phyloP scores from a whole-genome alignment of 1,140 invertebrate species.

The Ganaspis sp. region DNA sequence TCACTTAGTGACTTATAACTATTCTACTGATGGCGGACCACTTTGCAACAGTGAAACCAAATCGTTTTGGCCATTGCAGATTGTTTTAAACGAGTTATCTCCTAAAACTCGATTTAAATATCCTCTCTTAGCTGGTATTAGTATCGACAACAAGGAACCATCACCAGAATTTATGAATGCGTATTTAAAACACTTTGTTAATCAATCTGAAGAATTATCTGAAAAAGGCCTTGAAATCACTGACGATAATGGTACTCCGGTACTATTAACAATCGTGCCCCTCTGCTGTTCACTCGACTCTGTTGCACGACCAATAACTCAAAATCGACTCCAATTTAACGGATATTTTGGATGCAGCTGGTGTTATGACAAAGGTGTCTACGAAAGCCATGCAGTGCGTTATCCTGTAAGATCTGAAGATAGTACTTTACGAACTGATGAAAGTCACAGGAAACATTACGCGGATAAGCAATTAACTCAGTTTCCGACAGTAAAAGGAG shows the following conservation, averaged over 20 bases:
- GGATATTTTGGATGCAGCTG: conserved; percentile 52
- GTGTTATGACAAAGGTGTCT: conserved; percentile 48
- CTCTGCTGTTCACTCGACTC: conserved; percentile 50
- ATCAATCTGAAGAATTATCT: conserved; percentile 42
- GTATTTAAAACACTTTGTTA: conserved; percentile 47
- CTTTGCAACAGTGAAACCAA: conserved; percentile 38
- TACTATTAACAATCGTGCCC: conserved; percentile 41
- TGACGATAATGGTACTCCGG: conserved; percentile 34
- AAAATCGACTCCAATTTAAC: conserved; percentile 54
- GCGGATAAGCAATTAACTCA: conserved; percentile 20
- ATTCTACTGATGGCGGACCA: conserved; percentile 49
- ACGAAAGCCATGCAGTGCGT: conserved; percentile 31
- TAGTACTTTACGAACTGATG: conserved; percentile 1
- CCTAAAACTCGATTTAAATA: conserved; percentile 41
- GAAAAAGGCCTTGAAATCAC: conserved; percentile 44
- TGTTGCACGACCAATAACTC: conserved; percentile 49
- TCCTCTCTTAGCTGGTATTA: conserved; percentile 40
- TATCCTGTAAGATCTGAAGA: conserved; percentile 20
- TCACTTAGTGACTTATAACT: conserved; percentile 41
- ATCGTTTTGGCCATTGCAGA: conserved; percentile 51
- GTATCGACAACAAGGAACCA: conserved; percentile 45
- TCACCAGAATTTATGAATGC: conserved; percentile 51
- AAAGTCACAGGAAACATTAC: conserved; percentile 18
- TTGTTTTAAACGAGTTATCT: conserved; percentile 44
- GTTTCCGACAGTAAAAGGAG: conserved; percentile 16